Percentiles rank a stretch among this genome's conserved stretches.
Evolutionary conservation across 2,797 vertebrate species (phyloP).

Genomic region (Ispidina picta): DNA sequence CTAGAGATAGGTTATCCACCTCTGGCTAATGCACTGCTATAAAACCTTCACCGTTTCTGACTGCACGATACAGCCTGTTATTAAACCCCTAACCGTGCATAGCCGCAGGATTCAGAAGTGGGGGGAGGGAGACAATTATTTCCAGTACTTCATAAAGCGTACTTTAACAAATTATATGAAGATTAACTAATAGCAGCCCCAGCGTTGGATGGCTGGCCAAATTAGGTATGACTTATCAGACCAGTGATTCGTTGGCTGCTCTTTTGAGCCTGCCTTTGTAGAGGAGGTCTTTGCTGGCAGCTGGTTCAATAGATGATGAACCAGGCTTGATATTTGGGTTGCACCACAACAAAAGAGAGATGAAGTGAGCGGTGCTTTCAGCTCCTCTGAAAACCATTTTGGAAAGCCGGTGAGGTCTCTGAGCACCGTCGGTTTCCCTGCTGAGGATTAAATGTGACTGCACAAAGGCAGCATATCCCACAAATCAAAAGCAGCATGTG

Average conservation of each 20-base stretch:
- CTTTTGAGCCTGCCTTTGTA: not conserved
- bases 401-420: not conserved
- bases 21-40: conserved; percentile 50
- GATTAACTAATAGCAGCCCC: conserved; percentile 57
- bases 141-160: conserved; percentile 51
- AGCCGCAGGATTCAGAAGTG: not conserved
- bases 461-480: not conserved
- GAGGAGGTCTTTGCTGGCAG: not conserved
- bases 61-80: conserved; percentile 30
- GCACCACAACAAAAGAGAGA: not conserved
- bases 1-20: conserved; percentile 67
- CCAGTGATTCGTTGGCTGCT: not conserved
- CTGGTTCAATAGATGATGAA: not conserved
- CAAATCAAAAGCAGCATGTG: not conserved
- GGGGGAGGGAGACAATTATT: conserved; percentile 26
- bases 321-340: not conserved
- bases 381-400: not conserved
- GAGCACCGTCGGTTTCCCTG: not conserved
- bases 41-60: conserved; percentile 53
- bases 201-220: not conserved
- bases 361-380: rapidly evolving
- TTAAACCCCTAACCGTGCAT: conserved; percentile 30
- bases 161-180: conserved; percentile 52
- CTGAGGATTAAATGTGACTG: not conserved
- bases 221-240: conserved; percentile 42